These are phyloP conservation scores for Propithecus perrieri DNA, from an alignment of 2,797 vertebrate genomes.

Conservation along the genomic window DNA sequence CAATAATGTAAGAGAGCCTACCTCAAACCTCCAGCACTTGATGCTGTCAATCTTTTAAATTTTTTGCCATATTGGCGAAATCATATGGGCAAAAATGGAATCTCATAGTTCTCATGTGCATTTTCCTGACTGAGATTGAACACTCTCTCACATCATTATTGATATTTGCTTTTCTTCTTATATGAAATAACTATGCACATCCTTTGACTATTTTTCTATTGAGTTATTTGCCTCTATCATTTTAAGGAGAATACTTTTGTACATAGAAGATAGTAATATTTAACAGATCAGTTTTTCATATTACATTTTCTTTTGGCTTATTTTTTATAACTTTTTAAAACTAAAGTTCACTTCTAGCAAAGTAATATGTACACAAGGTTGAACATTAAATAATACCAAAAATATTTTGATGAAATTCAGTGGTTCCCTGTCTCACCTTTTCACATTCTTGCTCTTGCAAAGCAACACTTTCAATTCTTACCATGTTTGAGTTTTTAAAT, in stretches of 20 bases:
- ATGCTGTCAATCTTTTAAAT: not conserved
- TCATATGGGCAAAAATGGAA: not conserved
- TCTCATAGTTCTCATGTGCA: accelerated
- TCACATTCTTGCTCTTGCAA: not conserved
- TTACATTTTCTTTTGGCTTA: not conserved
- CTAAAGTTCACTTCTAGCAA: not conserved
- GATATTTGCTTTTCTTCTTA: not conserved
- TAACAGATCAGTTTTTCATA: not conserved
- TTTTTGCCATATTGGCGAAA: not conserved
- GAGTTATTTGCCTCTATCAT: not conserved
- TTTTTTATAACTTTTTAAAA: not conserved
- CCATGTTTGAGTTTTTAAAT: not conserved
- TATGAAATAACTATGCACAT: not conserved
- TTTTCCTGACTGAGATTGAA: not conserved
- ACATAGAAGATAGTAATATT: not conserved
- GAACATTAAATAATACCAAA: not conserved
- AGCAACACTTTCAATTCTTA: not conserved
- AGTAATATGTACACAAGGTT: not conserved
- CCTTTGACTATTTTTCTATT: not conserved
- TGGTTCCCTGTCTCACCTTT: not conserved
- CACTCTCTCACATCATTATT: not conserved
- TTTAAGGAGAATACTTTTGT: not conserved
- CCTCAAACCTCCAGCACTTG: not conserved
- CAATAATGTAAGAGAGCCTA: not conserved
- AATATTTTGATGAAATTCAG: not conserved